Evolutionary conservation across 2,797 vertebrate genomes (phyloP).

Genomic region (Pempheris klunzingeri): DNA sequence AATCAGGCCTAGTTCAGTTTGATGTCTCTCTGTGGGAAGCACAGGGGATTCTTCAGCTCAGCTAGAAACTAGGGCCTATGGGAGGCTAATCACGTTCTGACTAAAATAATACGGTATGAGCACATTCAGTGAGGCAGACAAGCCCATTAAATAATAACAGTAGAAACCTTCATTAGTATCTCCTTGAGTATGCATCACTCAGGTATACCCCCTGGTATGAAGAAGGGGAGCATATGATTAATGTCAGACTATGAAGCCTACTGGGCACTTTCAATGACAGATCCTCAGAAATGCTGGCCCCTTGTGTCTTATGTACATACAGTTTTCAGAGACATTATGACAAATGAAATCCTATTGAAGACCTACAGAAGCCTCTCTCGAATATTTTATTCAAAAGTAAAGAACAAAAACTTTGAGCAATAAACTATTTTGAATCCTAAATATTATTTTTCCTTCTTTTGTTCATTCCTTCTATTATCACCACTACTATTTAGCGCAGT

Average conservation of each 20-base stretch:
- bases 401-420: background rate
- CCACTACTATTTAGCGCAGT: background rate
- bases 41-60: conserved; percentile 37
- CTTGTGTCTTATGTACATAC: conserved; percentile 12
- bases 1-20: conserved; percentile 59
- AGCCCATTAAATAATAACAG: conserved; percentile 60
- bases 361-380: background rate
- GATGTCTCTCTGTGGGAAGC: conserved; percentile 55
- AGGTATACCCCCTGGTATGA: conserved; percentile 47
- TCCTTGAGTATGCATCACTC: conserved; percentile 41
- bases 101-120: conserved; percentile 56
- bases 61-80: conserved; percentile 42
- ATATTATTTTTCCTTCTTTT: background rate
- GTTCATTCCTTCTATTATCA: background rate
- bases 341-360: conserved; percentile 8
- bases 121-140: conserved; percentile 37
- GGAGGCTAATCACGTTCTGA: conserved; percentile 63
- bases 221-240: conserved; percentile 39
- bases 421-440: background rate
- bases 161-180: conserved; percentile 43
- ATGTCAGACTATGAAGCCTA: conserved; percentile 38
- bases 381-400: background rate
- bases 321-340: conserved; percentile 5
- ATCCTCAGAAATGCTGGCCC: conserved; percentile 8
- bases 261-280: conserved; percentile 23